Evolutionary conservation across 2,888 invertebrate genomes (phyloP).

Genomic region (Cyrtodaria siliqua): DNA sequence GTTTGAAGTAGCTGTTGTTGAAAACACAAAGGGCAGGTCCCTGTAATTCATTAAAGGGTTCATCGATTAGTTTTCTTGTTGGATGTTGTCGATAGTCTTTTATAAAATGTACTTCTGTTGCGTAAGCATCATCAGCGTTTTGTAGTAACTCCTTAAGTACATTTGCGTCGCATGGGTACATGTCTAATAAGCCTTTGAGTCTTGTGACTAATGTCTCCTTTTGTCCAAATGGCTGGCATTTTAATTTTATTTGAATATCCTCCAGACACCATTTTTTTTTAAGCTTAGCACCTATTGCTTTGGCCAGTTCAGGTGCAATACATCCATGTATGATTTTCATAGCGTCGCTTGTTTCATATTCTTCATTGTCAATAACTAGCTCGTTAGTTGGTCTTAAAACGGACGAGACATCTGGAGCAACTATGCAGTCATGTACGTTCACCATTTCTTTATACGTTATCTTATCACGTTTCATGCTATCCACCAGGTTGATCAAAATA

Average conservation of each 20-base stretch:
- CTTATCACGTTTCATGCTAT: background rate
- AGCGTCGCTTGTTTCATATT: conserved; percentile 4
- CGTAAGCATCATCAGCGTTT: conserved; percentile 81
- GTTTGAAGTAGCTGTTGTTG: conserved; percentile 80
- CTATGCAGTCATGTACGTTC: background rate
- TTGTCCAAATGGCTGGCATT: conserved; percentile 83
- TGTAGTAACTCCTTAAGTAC: conserved; percentile 82
- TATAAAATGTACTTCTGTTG: conserved; percentile 79
- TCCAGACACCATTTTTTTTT: conserved; percentile 2
- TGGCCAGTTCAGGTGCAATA: conserved; percentile 10
- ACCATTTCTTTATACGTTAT: background rate
- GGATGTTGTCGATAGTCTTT: conserved; percentile 15
- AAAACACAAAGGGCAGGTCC: conserved; percentile 63
- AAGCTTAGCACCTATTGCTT: conserved; percentile 18
- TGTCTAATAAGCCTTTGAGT: conserved; percentile 75
- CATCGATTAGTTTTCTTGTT: background rate
- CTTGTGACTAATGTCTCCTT: conserved; percentile 78
- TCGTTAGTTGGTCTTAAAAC: background rate
- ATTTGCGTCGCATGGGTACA: conserved; percentile 81
- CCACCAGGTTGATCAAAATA: background rate
- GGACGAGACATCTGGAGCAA: background rate
- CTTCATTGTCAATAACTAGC: conserved; percentile 2
- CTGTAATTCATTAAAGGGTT: background rate
- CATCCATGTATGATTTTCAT: conserved; percentile 22
- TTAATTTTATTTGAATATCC: conserved; percentile 2